These are phyloP conservation scores for Apogon hyalosoma DNA, from an alignment of 2,797 vertebrate genomes.

Conservation along the genomic window DNA sequence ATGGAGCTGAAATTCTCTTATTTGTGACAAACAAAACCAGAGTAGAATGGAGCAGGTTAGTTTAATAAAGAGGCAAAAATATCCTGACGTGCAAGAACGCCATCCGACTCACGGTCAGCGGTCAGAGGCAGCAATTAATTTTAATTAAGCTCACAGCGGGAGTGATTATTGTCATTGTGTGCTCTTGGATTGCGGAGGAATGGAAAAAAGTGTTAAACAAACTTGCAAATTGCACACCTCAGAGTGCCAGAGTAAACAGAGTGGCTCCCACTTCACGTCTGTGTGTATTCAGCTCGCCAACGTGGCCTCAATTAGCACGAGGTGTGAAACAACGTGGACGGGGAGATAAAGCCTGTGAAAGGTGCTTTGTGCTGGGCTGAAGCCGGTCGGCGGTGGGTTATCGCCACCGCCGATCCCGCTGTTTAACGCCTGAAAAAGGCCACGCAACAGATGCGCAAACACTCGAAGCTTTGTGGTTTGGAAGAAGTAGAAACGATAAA, in stretches of 20 bases:
- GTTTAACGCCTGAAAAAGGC: too few relatives aligned
- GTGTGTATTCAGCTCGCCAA: conserved; percentile 76
- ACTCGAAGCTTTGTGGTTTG: too few relatives aligned
- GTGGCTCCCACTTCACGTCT: conserved; percentile 62
- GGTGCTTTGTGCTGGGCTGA: conserved; percentile 36
- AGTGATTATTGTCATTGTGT: conserved; percentile 67
- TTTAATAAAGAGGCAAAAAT: conserved; percentile 5
- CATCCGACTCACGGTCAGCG: conserved; percentile 38
- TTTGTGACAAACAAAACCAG: too few relatives aligned
- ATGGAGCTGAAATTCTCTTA: too few relatives aligned
- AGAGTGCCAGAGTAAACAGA: conserved; percentile 79
- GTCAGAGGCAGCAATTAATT: conserved; percentile 61
- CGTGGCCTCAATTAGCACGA: conserved; percentile 71
- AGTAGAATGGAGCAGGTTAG: too few relatives aligned
- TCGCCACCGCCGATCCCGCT: too few relatives aligned
- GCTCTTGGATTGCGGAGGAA: conserved; percentile 65
- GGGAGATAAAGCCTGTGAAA: conserved; percentile 68
- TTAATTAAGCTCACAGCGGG: conserved; percentile 68
- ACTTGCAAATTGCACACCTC: conserved; percentile 78
- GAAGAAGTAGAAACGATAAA: too few relatives aligned
- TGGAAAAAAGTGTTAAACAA: conserved; percentile 75
- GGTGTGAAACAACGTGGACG: conserved; percentile 69
- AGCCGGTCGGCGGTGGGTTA: not conserved
- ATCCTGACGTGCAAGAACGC: conserved; percentile 20
- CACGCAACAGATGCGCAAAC: too few relatives aligned